A percentile compares a stretch with the other conserved stretches of the same genome.
Conservation (phyloP, 2,797 vertebrate species). For the Tamandua tetradactyla region DNA sequence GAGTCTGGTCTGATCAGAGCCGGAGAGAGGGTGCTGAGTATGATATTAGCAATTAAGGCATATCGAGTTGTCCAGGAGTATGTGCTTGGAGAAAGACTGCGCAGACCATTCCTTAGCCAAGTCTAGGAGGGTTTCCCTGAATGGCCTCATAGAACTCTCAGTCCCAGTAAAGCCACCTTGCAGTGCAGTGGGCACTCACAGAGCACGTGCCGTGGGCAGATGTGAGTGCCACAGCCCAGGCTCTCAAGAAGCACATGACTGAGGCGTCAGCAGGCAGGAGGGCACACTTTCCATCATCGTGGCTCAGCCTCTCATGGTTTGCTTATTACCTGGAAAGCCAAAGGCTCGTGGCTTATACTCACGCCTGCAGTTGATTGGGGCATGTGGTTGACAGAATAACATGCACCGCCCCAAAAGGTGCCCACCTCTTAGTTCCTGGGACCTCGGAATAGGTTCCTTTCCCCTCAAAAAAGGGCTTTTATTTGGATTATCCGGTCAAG, state of each 20-base stretch:
- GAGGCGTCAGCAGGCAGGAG: not conserved
- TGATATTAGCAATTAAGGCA: not conserved
- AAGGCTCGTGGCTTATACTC: not conserved
- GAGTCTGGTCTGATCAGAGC: not conserved
- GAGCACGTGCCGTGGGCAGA: not conserved
- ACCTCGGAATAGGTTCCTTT: not conserved
- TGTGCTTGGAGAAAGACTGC: not conserved
- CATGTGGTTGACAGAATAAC: not conserved
- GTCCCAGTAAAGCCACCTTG: not conserved
- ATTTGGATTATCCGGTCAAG: not conserved
- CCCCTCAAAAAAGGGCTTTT: not conserved
- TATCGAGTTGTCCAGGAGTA: not conserved
- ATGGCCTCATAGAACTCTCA: not conserved
- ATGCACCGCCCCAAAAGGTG: not conserved
- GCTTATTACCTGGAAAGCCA: not conserved
- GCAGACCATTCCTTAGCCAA: not conserved
- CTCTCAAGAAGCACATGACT: not conserved
- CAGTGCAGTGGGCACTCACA: not conserved
- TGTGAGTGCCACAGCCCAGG: rapidly evolving
- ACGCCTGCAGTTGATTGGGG: not conserved
- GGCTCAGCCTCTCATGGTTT: not conserved
- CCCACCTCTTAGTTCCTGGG: not conserved
- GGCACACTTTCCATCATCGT: not conserved
- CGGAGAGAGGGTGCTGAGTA: not conserved
- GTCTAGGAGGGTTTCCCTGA: not conserved